Percentiles rank a stretch among this genome's conserved stretches.
Evolutionary conservation across 2,888 invertebrate species (phyloP).

Genomic region (Molanna angustata): DNA sequence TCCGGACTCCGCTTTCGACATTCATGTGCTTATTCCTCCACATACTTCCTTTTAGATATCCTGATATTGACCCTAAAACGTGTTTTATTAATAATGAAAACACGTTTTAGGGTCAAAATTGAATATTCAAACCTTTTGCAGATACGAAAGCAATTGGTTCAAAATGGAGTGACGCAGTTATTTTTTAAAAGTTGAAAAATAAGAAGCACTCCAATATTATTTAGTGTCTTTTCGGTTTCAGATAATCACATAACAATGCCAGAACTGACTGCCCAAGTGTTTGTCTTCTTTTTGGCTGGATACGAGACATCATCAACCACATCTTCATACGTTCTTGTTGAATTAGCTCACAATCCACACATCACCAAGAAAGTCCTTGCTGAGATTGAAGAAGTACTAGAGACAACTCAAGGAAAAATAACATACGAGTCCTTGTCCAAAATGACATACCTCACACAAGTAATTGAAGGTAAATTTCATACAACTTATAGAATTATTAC

Average conservation of each 20-base stretch:
- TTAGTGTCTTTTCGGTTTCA: background rate
- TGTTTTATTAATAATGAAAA: too few relatives aligned
- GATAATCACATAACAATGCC: slow-evolving; percentile 41
- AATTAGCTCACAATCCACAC: slow-evolving; percentile 46
- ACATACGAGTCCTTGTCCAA: slow-evolving; percentile 48
- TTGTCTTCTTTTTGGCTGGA: slow-evolving; percentile 54
- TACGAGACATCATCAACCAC: slow-evolving; percentile 54
- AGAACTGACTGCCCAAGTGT: slow-evolving; percentile 52
- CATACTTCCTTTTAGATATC: too few relatives aligned
- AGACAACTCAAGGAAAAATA: slow-evolving; percentile 41
- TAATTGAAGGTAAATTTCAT: slow-evolving; percentile 45
- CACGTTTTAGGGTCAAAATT: too few relatives aligned
- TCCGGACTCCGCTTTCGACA: too few relatives aligned
- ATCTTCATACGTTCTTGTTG: slow-evolving; percentile 47
- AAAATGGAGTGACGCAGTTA: too few relatives aligned
- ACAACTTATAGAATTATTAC: too few relatives aligned
- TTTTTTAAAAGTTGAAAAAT: too few relatives aligned
- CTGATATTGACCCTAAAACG: too few relatives aligned
- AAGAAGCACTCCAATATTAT: too few relatives aligned
- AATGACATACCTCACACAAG: slow-evolving; percentile 49
- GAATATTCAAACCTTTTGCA: too few relatives aligned
- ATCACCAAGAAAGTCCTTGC: slow-evolving; percentile 44
- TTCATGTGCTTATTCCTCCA: too few relatives aligned
- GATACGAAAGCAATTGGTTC: too few relatives aligned
- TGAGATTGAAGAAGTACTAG: slow-evolving; percentile 43